Base-by-base conservation (phyloP, 2,113 vertebrate species). In the Madoqua kirkii region DNA sequence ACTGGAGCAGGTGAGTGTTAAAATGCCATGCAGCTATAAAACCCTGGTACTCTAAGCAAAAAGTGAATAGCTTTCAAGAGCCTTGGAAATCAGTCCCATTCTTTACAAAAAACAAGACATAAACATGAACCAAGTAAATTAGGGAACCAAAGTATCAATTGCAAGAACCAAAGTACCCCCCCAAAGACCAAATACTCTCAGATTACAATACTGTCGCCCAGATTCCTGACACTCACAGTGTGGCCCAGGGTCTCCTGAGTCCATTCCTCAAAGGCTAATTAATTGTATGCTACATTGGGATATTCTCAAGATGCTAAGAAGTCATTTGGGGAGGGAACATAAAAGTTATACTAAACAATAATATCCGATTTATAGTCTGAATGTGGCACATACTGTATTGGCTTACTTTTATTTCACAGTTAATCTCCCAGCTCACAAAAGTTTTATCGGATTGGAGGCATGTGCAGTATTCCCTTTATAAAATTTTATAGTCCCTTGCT, bases 361-460 rank as follows among this genome's bases (percentile, higher is more conserved):
- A 97, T 97, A 97, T 64, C 82, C 89, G 33, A 97, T 98, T 98
- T 98, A 98, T 97, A 91, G 78, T 96, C 91, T 91, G 95, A 98
- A 98, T 57, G 93, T 97, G 97, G 95, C 0, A 55, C 97, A 95
- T 97, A 96, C 97, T 98, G 98, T 98, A 98, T 98, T 97, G 97
- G 96, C 98, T 98, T 98, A 98, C 98, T 98, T 98, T 98, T 98
- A 98, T 98, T 98, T 98, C 98, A 98, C 98, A 98, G 98, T 98
- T 99, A 98, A 98, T 98, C 98, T 98, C 98, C 96, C 96, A 97
- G 98, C 97, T 98, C 98, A 98, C 98, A 98, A 99, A 99, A 98
- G 98, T 98, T 98, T 99, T 98, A 99, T 98, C 97, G 11, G 98
- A 98, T 98, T 98, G 98, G 97, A 98, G 95, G 96, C 98, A 98